Evolutionary conservation across 2,888 invertebrate species (phyloP).

Genomic region (Dione vanillae): DNA sequence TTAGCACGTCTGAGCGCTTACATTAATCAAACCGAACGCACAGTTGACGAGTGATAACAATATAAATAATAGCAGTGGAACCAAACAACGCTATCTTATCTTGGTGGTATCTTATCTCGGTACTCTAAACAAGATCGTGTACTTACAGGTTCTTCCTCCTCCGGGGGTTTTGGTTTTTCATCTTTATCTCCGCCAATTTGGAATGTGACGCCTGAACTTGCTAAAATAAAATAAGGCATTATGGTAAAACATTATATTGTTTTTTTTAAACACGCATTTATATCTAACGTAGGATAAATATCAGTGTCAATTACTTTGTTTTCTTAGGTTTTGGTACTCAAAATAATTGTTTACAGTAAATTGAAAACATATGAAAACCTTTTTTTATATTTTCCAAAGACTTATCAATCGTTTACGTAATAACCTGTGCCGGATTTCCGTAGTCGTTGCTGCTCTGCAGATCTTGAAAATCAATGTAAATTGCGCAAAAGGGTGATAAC

Average conservation of each 20-base stretch:
- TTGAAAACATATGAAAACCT: not conserved
- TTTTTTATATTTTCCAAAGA: not conserved
- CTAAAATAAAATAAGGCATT: slow-evolving; percentile 56
- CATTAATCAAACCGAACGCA: slow-evolving; percentile 29
- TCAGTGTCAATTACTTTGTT: not conserved
- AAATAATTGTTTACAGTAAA: not conserved
- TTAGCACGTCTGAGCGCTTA: slow-evolving; percentile 22
- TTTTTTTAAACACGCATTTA: not conserved
- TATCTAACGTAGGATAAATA: not conserved
- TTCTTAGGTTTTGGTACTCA: not conserved
- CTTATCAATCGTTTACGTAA: slow-evolving; percentile 13
- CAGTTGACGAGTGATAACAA: slow-evolving; percentile 41
- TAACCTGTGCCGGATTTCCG: slow-evolving; percentile 2
- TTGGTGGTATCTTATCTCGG: slow-evolving; percentile 50
- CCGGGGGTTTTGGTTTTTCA: slow-evolving; percentile 82
- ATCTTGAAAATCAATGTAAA: slow-evolving; percentile 40
- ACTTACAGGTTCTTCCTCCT: slow-evolving; percentile 84
- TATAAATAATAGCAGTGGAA: slow-evolving; percentile 38
- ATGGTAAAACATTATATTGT: not conserved
- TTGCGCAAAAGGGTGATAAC: slow-evolving; percentile 31
- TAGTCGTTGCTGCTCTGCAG: slow-evolving; percentile 34
- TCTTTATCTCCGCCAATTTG: slow-evolving; percentile 87
- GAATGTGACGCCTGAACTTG: slow-evolving; percentile 86
- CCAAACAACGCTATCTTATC: slow-evolving; percentile 54
- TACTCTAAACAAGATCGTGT: slow-evolving; percentile 38